A percentile compares a stretch with the other conserved stretches of the same genome.
These are phyloP conservation scores for Tupiocoris notatus DNA, from an alignment of 2,888 invertebrate species.

Conservation along the genomic window DNA sequence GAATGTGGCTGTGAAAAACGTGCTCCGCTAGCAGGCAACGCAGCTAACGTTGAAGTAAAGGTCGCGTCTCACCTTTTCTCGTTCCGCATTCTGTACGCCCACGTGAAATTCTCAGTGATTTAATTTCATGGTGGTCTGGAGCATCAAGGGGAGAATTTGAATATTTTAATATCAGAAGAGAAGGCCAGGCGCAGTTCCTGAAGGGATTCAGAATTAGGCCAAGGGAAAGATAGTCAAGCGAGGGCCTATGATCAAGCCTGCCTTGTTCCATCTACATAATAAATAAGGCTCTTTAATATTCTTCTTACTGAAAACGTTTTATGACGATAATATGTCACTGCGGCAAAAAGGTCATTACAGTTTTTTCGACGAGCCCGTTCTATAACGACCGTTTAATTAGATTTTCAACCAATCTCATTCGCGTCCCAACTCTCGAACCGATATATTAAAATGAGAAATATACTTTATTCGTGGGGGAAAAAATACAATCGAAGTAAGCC, in stretches of 20 bases:
- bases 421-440: too few relatives aligned
- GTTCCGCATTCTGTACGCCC: not conserved
- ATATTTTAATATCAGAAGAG: conserved; percentile 15
- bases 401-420: too few relatives aligned
- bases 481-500: too few relatives aligned
- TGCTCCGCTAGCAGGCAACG: not conserved
- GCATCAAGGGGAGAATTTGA: conserved; percentile 22
- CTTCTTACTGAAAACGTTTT: not conserved
- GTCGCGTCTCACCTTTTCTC: not conserved
- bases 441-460: too few relatives aligned
- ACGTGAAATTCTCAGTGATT: conserved; percentile 12
- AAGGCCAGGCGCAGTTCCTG: not conserved
- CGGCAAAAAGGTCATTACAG: not conserved
- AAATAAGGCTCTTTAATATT: not conserved
- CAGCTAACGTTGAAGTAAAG: not conserved
- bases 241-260: not conserved
- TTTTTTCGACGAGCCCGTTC: too few relatives aligned
- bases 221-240: not conserved
- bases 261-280: conserved; percentile 19
- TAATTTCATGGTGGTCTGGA: conserved; percentile 25
- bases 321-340: not conserved
- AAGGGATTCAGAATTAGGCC: not conserved
- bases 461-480: too few relatives aligned
- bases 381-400: conserved; percentile 1
- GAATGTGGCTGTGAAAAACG: not conserved